Evolutionary conservation across 92 coral and sea anemone species (phyloP), one percentile per base, ranked within the genome.

Genomic region (Porites rus): DNA sequence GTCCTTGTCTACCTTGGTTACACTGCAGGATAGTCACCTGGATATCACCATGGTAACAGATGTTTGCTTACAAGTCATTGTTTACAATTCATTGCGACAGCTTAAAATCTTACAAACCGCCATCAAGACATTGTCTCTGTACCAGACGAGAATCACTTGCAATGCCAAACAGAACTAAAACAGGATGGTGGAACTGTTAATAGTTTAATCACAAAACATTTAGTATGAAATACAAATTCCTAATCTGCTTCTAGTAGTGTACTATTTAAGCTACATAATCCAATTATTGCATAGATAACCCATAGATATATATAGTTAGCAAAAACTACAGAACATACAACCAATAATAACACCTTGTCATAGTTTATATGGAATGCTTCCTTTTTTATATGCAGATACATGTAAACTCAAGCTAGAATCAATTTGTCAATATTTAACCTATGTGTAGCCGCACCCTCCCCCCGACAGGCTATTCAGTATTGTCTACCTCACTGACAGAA

Each of bases 1-100:
- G 92, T 95, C 69, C 86, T 90, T 74, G 83, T 78, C 75, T 94
- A 94, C 75, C 71, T 94, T 83, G 91, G 94, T 79, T 74, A 62
- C 76, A 54, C 53, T 46, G 80, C 74, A 63, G 88, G 75, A 54
- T 81, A 81, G 58, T 70, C 52, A 10, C 14, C 9, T 31, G 77
- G 43, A 14, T 64, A 22, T 62, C 50, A 25, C 38, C 38, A 3
- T 38, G 21, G 50, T 54, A 18, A 8, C 65, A 56, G 38, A 21
- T 6, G 13, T 10, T 7, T 51, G 61, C 7, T 10, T 1, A 9
- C n/a, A 75, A 63, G 50, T 16, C n/a, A 75, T 75, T 75, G 14
- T 74, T 10, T 56, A 56, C 61, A 10, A 56, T 56, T 56, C 61
- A 8, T 14, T 14, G 4, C 3, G 61, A 56, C 61, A 8, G 13